Evolutionary conservation across 2,888 invertebrate species (phyloP), one percentile per base, ranked within the genome.

Genomic region (Leptopilina myrica): DNA sequence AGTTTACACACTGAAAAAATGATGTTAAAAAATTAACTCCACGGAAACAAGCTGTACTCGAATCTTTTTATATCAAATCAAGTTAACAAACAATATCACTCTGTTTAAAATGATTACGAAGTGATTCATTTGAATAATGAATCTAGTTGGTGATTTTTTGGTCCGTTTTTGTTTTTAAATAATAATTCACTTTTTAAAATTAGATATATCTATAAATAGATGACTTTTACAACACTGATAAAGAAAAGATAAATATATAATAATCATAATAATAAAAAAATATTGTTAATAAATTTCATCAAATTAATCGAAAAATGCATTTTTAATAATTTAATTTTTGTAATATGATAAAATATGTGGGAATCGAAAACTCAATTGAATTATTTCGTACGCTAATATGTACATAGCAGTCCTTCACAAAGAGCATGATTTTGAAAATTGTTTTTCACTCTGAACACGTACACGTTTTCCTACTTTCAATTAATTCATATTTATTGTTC

Each of bases 361-460:
- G 46, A 46, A 43, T 66, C 46, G 66, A 66, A 66, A 66, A 66
- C 15, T 66, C 15, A n/a, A 20, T 66, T 46, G 66, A 15, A 66
- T 66, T 66, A 46, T n/a, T 20, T 20, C 20, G 20, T 20, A 20
- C 20, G 20, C 20, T 15, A 14, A 67, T 67, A 43, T 67, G 15
- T 67, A 15, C 9, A n/a, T 15, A 20, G 1, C 1, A 9, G 4
- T 33, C 33, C 33, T 33, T 15, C 43, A 46, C 46, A 11, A 1
- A 20, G 46, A 20, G 46, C 46, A 20, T 46, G 49, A 49, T 49
- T 67, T 40, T 11, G 46, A 49, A 49, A 49, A 67, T 20, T 49
- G 46, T 49, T 43, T 43, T 43, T 40, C 65, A 33, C 66, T 33
- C 67, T 67, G 15, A 49, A 20, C 49, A 49, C 9, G 46, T 46